A percentile compares a stretch with the other conserved stretches of the same genome.
phyloP scores from a whole-genome alignment of 2,797 vertebrate genomes.

The Lacerta agilis region DNA sequence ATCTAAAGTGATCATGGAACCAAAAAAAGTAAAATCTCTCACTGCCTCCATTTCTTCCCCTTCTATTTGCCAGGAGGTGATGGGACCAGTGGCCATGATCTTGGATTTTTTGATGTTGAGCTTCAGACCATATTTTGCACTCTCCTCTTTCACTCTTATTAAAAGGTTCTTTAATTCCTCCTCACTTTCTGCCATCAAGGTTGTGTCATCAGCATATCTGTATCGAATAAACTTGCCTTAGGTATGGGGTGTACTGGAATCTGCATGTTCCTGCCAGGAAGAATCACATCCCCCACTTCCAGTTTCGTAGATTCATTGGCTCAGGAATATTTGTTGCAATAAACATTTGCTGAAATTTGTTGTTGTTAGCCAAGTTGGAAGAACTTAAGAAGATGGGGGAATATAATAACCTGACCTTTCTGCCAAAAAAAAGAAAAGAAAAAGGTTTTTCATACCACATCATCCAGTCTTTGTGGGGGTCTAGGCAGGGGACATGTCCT shows the following conservation, averaged over 20 bases:
- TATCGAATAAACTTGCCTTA: accelerated
- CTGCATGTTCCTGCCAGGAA: neutral
- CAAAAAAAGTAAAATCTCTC: too few species aligned
- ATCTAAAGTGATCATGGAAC: too few species aligned
- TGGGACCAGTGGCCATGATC: too few species aligned
- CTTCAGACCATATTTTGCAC: too few species aligned
- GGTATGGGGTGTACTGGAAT: neutral
- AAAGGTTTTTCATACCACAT: neutral
- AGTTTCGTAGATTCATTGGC: neutral
- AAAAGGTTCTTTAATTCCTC: too few species aligned
- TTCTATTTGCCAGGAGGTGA: too few species aligned
- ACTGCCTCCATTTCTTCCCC: too few species aligned
- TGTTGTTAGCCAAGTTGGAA: constrained; percentile 4
- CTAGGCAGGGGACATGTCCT: neutral
- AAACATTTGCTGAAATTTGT: neutral
- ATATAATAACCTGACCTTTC: neutral
- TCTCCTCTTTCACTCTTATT: too few species aligned
- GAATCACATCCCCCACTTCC: neutral
- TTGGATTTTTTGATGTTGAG: too few species aligned
- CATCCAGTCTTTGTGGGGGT: neutral
- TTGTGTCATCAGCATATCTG: too few species aligned
- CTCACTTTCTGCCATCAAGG: too few species aligned
- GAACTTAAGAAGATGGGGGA: neutral
- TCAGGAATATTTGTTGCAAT: neutral
- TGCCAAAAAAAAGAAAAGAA: neutral